Evolutionary conservation across 2,113 vertebrate genomes (phyloP).

Genomic region (Corydoras sp.): DNA sequence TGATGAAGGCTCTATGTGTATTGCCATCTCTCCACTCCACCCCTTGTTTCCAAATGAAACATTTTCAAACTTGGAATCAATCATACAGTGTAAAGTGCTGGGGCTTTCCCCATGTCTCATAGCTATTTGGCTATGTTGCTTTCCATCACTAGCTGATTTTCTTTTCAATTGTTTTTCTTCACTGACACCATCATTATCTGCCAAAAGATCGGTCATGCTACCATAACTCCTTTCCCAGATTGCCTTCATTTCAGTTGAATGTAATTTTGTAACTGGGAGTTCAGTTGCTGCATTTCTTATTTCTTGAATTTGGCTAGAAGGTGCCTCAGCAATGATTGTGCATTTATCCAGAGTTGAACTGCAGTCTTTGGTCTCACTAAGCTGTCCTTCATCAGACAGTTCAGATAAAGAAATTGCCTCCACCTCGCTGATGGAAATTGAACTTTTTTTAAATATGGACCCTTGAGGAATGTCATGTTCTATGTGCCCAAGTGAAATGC

Average conservation of each 20-base stretch:
- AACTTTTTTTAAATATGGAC: slow-evolving; percentile 6
- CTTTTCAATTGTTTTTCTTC: slow-evolving; percentile 24
- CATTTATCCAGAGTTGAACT: slow-evolving; percentile 3
- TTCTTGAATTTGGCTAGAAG: neutral
- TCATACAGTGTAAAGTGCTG: slow-evolving; percentile 46
- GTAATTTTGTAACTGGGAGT: neutral
- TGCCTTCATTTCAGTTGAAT: slow-evolving; percentile 6
- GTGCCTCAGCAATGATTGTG: neutral
- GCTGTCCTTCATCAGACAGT: neutral
- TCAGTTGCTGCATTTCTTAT: slow-evolving; percentile 10
- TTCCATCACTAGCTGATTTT: slow-evolving; percentile 43
- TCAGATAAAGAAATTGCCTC: neutral
- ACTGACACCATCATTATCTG: slow-evolving; percentile 31
- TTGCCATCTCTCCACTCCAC: slow-evolving; percentile 47
- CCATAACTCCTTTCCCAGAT: slow-evolving; percentile 8
- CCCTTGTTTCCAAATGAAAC: slow-evolving; percentile 51
- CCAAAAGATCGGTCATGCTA: slow-evolving; percentile 11
- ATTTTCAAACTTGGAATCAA: slow-evolving; percentile 42
- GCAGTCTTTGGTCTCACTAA: neutral
- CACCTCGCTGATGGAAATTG: slow-evolving; percentile 5
- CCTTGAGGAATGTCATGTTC: slow-evolving; percentile 6
- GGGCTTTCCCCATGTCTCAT: slow-evolving; percentile 59
- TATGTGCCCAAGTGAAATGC: neutral
- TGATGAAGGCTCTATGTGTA: slow-evolving; percentile 54
- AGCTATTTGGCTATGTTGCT: slow-evolving; percentile 28